Evolutionary conservation across 2,888 invertebrate species (phyloP), one percentile per base, ranked within the genome.

Genomic region (Strigamia crassipes): DNA sequence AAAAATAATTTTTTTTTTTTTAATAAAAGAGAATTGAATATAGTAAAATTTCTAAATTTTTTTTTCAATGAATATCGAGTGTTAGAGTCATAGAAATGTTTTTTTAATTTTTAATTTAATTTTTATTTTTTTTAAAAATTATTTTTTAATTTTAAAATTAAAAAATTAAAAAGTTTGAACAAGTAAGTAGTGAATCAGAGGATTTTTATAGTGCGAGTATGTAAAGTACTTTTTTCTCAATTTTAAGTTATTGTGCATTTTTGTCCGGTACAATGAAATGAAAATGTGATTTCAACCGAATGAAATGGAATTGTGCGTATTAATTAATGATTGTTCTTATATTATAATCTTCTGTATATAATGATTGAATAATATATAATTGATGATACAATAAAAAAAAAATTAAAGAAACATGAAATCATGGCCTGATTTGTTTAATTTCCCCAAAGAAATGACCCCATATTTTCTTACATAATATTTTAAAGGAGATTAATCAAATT

Each of bases 361-460:
- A 56, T 56, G 56, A 56, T 18, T 56, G n/a, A 56, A 56, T 56
- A 56, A 56, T 56, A 56, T 18, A 56, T 56, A 56, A 56, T 56
- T 56, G 56, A 56, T n/a, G 3, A 27, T 2, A 27, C 1, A 27
- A 27, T 27, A 27, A 27, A 27, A 27, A 27, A 27, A 18, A 56
- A 56, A 56, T 18, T 18, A 56, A n/a, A 56, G 2, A 56, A 56
- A 56, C 56, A 56, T 56, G 18, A 6, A 21, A 6, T 18, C 51
- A n/a, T 56, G 56, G 18, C 56, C 56, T 56, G n/a, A 56, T 56
- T 56, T 56, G 56, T 56, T 18, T 56, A 56, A 9, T 56, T 18
- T 56, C 3, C 9, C 3, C 21, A 56, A 18, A 56, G 5, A 56
- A 56, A 18, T 56, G 56, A 56, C 56, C 18, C 56, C 56, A 56